phyloP scores from a whole-genome alignment of 53 echinoderm and acorn worm genomes.

The Temnopleurus reevesii region DNA sequence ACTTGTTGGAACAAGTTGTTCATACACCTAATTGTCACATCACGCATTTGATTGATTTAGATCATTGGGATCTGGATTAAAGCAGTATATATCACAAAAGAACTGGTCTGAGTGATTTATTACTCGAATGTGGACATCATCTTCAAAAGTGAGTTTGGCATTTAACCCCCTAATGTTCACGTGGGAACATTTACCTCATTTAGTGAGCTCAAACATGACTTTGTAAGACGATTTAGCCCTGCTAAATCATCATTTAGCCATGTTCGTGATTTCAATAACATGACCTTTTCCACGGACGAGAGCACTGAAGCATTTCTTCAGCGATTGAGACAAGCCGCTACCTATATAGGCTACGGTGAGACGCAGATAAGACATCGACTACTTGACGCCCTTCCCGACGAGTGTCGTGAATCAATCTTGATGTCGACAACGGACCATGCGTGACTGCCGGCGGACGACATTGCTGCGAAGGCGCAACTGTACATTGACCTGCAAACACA shows the following conservation, averaged over 20 bases:
- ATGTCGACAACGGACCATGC: neutral
- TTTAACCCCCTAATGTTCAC: too few relatives aligned
- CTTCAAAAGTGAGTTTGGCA: too few relatives aligned
- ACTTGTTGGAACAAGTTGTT: too few relatives aligned
- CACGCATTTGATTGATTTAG: too few relatives aligned
- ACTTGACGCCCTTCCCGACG: neutral
- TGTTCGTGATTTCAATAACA: neutral
- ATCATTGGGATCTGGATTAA: too few relatives aligned
- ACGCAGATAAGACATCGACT: neutral
- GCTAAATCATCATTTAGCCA: neutral
- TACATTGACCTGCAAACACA: neutral
- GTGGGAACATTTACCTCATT: too few relatives aligned
- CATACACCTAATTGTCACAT: too few relatives aligned
- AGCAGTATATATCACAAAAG: too few relatives aligned
- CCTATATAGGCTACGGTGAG: neutral
- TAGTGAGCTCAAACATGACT: too few relatives aligned
- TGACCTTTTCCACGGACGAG: neutral
- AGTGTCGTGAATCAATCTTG: neutral
- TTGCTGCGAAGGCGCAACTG: neutral
- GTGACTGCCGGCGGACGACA: neutral
- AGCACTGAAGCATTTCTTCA: neutral
- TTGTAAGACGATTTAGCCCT: neutral
- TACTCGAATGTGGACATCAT: too few relatives aligned
- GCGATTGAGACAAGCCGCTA: neutral
- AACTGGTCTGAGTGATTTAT: too few relatives aligned